phyloP scores from a whole-genome alignment of 2,113 vertebrate genomes.

The Microtus pennsylvanicus region DNA sequence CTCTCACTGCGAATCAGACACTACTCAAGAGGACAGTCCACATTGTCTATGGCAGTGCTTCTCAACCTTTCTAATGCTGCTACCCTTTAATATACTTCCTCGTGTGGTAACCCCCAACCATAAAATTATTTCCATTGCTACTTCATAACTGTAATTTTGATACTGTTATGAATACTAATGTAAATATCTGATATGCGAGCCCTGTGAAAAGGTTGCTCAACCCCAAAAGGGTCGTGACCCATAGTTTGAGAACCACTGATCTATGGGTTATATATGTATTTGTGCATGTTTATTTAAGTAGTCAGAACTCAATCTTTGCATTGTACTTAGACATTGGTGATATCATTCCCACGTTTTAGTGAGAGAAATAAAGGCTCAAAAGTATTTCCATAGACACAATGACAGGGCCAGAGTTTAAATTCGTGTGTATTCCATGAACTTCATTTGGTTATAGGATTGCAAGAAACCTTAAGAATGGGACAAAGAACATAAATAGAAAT shows the following conservation, averaged over 20 bases:
- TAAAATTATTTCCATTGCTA: background rate
- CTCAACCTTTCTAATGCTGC: background rate
- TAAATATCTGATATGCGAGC: background rate
- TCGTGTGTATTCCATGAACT: background rate
- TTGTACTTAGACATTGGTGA: background rate
- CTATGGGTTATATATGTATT: background rate
- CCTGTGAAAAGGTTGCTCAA: background rate
- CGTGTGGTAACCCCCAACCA: background rate
- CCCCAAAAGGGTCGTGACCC: background rate
- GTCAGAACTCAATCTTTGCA: background rate
- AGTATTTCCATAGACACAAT: background rate
- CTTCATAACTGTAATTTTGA: background rate
- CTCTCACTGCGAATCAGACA: background rate
- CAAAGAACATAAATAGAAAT: background rate
- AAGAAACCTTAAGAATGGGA: background rate
- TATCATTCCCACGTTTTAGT: background rate
- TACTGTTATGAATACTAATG: background rate
- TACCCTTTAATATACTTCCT: background rate
- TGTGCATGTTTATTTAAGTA: background rate
- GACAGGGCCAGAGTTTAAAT: background rate
- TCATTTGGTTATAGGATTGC: background rate
- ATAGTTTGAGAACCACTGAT: background rate
- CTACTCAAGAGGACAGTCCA: background rate
- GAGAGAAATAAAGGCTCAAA: constrained; percentile 1
- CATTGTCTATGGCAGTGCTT: background rate